Conservation (phyloP, 2,113 vertebrate species). For the Galbula dea region DNA sequence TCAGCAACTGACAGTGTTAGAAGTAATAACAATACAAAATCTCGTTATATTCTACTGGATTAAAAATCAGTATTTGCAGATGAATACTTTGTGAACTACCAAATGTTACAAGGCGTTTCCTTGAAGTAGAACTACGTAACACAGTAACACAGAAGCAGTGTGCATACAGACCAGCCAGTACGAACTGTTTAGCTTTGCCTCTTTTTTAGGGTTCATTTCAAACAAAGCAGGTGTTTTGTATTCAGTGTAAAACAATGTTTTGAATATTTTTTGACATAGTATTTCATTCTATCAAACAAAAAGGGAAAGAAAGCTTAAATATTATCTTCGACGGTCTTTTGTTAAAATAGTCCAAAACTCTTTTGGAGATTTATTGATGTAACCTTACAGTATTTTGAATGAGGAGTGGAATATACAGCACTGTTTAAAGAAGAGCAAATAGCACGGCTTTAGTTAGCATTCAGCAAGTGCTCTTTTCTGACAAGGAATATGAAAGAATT, state of each 20-base stretch:
- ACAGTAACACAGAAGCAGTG: not conserved
- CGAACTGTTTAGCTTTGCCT: not conserved
- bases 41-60: not conserved
- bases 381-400: not conserved
- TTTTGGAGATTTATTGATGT: not conserved
- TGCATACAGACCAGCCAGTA: not conserved
- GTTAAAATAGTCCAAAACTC: not conserved
- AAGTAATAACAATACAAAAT: not conserved
- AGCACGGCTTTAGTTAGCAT: not conserved
- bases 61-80: not conserved
- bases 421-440: not conserved
- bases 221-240: not conserved
- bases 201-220: not conserved
- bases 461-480: not conserved
- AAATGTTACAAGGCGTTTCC: not conserved
- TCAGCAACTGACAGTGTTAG: not conserved
- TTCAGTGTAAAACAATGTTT: not conserved
- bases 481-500: not conserved
- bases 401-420: not conserved
- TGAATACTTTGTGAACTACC: not conserved
- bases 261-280: not conserved
- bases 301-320: not conserved
- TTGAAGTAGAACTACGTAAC: not conserved
- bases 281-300: not conserved
- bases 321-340: not conserved